Base-by-base conservation (phyloP, 2,888 invertebrate species). In the Oscheius sp. region DNA sequence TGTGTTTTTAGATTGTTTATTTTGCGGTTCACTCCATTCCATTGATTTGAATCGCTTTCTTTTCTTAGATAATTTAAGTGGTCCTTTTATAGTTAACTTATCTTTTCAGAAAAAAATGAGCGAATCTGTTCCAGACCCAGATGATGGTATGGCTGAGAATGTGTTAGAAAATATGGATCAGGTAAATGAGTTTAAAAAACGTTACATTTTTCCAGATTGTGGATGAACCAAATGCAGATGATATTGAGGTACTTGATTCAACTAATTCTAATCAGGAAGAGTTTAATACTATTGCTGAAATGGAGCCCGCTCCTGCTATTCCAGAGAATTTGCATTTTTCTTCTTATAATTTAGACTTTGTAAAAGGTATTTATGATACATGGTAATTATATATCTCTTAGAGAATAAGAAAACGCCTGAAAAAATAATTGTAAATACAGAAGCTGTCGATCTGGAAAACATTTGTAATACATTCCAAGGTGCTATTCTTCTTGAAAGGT, bases 361-460 rank as follows among this genome's bases (percentile, higher is more conserved):
- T 22, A 5, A 47, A 47, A 22, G 24, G 45, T 17, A 22, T 14
- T 50, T 41, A 17, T 3, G 3, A 12, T 41, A 12, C 41, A 12
- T 17, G 36, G 8, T 36, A 8, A 9, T 36, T 36, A 9, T 36
- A 9, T 36, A 8, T 36, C 36, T 14, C 8, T 9, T 20, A 47
- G 24, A 47, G 4, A 20, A 22, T 3, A 24, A 47, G 22, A 47
- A 20, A 24, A 4, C 12, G 20, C 24, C 14, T 20, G 47, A 20
- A 22, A 17, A 14, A 8, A 24, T 47, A n/a, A 8, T 45, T n/a
- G 65, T 65, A 12, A 28, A 44, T 20, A 65, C 65, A 2, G 65
- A 33, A n/a, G 65, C 65, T 12, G 54, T 65, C 17, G 65, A 65
- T 41, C 24, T 65, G 3, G 65, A 65, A 14, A n/a, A 17, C 30